Percentiles rank a stretch among this genome's conserved stretches.
These are phyloP conservation scores for Sorex maritimensis DNA, from an alignment of 2,797 vertebrate species.

Conservation along the genomic window DNA sequence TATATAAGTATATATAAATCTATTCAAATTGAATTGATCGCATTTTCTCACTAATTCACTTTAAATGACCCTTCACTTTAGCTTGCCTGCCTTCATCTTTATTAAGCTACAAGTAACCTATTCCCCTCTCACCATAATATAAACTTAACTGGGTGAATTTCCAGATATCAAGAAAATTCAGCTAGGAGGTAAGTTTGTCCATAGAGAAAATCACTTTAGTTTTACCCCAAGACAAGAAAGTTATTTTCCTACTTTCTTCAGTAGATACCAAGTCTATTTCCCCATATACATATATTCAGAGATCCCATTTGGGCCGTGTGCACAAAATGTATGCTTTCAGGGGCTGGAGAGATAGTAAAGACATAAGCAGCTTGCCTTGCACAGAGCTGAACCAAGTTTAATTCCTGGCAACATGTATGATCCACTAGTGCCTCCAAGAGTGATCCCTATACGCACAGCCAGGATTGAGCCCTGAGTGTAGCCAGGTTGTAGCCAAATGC, in stretches of 20 bases:
- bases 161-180: neutral
- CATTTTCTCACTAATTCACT: neutral
- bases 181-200: neutral
- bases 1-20: neutral
- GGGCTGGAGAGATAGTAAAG: too few species aligned
- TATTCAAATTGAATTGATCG: neutral
- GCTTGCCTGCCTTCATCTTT: neutral
- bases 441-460: too few species aligned
- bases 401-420: too few species aligned
- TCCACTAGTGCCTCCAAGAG: too few species aligned
- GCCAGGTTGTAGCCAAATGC: neutral
- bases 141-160: neutral
- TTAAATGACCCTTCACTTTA: neutral
- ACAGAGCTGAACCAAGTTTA: too few species aligned
- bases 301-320: too few species aligned
- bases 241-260: neutral
- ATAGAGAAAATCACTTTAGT: neutral
- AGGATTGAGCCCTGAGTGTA: too few species aligned
- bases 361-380: too few species aligned
- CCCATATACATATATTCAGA: neutral
- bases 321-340: too few species aligned
- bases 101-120: neutral
- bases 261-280: neutral
- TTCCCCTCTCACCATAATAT: neutral
- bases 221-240: neutral